Evolutionary conservation across 2,888 invertebrate species (phyloP).

Genomic region (Brachyopa scutellaris): DNA sequence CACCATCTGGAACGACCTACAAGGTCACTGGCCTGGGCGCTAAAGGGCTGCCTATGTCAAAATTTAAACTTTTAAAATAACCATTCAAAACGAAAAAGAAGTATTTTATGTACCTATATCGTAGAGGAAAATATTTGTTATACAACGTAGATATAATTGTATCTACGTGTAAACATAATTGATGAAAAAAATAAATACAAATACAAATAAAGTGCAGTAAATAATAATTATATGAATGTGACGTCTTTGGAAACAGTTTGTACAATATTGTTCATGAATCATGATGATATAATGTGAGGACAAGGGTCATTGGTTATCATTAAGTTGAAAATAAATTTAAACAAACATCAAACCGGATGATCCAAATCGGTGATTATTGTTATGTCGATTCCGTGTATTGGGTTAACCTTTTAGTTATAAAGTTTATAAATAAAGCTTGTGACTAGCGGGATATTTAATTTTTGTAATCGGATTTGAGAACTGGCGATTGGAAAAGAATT

Average conservation of each 20-base stretch:
- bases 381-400: too few species aligned
- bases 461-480: too few species aligned
- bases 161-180: too few species aligned
- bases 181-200: too few species aligned
- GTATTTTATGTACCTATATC: not conserved
- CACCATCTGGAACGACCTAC: constrained; percentile 85
- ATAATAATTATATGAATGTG: not conserved
- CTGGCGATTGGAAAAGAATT: too few species aligned
- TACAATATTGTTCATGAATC: not conserved
- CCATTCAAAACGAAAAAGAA: not conserved
- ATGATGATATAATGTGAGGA: not conserved
- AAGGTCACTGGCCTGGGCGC: constrained; percentile 84
- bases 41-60: constrained; percentile 82
- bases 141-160: not conserved
- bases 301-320: constrained; percentile 19
- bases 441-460: too few species aligned
- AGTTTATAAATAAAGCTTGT: too few species aligned
- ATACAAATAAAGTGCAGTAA: too few species aligned
- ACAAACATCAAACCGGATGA: not conserved
- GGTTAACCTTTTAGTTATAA: too few species aligned
- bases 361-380: not conserved
- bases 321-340: not conserved
- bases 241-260: not conserved
- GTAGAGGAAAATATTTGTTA: not conserved
- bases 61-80: constrained; percentile 47